phyloP scores from a whole-genome alignment of 2,888 invertebrate species.

The Zelleria hepariella region DNA sequence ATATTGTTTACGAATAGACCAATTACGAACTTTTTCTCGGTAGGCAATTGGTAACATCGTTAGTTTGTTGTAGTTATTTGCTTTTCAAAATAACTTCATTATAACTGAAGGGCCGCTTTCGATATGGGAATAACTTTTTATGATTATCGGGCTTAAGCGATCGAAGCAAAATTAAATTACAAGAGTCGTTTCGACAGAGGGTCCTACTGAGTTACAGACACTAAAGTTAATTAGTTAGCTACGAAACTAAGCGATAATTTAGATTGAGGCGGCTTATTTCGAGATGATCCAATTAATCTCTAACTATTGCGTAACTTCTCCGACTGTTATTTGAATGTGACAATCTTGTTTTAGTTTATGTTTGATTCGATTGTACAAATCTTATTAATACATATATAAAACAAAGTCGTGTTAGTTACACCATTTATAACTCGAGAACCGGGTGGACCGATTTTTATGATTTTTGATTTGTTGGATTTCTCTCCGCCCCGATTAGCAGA shows the following conservation, averaged over 20 bases:
- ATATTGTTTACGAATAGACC: too few species aligned
- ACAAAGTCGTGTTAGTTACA: too few species aligned
- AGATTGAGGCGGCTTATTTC: constrained; percentile 20
- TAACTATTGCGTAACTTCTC: not conserved
- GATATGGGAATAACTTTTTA: not conserved
- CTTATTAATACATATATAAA: not conserved
- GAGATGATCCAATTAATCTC: not conserved
- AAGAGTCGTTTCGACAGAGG: constrained; percentile 27
- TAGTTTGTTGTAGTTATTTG: not conserved
- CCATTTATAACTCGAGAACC: too few species aligned
- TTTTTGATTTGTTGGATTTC: too few species aligned
- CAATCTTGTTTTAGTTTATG: not conserved
- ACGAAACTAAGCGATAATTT: constrained; percentile 56
- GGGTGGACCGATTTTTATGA: too few species aligned
- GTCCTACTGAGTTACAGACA: constrained; percentile 33
- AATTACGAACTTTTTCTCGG: too few species aligned
- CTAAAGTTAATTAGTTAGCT: constrained; percentile 54
- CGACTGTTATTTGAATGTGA: not conserved
- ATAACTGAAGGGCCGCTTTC: not conserved
- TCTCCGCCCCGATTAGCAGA: too few species aligned
- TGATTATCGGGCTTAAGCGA: constrained; percentile 20
- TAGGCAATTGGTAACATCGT: not conserved
- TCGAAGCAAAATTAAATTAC: constrained; percentile 48
- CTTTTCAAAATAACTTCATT: not conserved
- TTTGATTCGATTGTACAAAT: not conserved